Conservation (phyloP, 2,113 vertebrate genomes). For the Motacilla alba region DNA sequence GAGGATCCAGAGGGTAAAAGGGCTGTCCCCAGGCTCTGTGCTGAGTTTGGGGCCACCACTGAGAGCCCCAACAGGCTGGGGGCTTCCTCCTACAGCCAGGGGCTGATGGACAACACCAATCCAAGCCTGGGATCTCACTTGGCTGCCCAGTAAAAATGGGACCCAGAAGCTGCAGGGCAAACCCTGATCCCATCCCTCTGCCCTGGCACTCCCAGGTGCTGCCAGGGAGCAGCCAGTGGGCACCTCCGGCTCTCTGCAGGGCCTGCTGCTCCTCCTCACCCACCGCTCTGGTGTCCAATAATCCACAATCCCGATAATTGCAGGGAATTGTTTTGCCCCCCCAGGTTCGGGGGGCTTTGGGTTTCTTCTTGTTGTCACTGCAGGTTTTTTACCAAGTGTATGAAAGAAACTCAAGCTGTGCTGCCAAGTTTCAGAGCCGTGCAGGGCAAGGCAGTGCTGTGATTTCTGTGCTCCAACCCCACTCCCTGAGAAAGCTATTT, state of each 20-base stretch:
- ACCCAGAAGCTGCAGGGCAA: neutral
- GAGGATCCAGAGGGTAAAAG: neutral
- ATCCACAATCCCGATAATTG: neutral
- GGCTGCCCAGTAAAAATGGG: fast-evolving
- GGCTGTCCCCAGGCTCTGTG: neutral
- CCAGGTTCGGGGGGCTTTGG: neutral
- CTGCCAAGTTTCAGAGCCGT: neutral
- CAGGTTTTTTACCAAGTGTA: neutral
- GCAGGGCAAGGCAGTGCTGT: neutral
- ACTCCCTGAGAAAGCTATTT: conserved; percentile 14
- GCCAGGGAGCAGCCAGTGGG: neutral
- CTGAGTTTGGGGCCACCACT: neutral
- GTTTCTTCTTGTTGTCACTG: neutral
- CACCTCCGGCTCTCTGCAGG: neutral
- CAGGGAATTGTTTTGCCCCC: neutral
- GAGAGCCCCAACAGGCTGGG: neutral
- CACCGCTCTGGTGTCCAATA: fast-evolving
- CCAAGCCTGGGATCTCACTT: neutral
- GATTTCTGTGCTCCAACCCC: neutral
- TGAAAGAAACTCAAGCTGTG: conserved; percentile 8
- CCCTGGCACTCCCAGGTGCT: neutral
- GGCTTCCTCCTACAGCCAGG: neutral
- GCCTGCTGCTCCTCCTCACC: neutral
- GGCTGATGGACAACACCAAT: neutral
- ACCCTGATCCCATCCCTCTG: neutral